phyloP scores from a whole-genome alignment of 2,888 invertebrate species.

The Lasioglossum malachurum region DNA sequence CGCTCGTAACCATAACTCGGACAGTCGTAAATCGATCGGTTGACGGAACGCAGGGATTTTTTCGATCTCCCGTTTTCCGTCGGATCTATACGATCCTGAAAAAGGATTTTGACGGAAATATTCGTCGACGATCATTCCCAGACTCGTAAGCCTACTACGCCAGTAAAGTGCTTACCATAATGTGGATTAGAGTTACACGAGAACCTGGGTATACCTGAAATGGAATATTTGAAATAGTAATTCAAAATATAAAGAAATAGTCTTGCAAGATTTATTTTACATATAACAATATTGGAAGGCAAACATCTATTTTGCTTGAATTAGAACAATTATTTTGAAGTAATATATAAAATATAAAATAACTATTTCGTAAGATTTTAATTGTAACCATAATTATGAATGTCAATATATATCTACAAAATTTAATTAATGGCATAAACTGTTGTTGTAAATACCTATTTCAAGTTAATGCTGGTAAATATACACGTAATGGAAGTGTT shows the following conservation, averaged over 20 bases:
- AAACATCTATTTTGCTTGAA: not conserved
- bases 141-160: not conserved
- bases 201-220: not conserved
- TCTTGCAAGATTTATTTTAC: not conserved
- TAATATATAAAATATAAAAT: not conserved
- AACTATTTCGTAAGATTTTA: not conserved
- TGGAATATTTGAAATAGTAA: not conserved
- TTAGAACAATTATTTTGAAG: not conserved
- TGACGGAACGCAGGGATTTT: conserved; percentile 15
- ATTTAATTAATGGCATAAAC: no score
- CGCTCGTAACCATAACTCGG: conserved; percentile 21
- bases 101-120: not conserved
- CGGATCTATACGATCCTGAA: not conserved
- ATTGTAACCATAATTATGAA: no score
- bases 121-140: not conserved
- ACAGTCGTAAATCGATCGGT: conserved; percentile 36
- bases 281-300: no score
- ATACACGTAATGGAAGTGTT: no score
- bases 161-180: conserved; percentile 3
- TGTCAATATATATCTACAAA: not conserved
- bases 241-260: not conserved
- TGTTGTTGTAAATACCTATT: no score
- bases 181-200: not conserved
- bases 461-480: no score
- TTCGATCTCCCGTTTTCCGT: not conserved